These are phyloP conservation scores for Drosophila ezoana DNA, from an alignment of 2,888 invertebrate species.

Conservation along the genomic window DNA sequence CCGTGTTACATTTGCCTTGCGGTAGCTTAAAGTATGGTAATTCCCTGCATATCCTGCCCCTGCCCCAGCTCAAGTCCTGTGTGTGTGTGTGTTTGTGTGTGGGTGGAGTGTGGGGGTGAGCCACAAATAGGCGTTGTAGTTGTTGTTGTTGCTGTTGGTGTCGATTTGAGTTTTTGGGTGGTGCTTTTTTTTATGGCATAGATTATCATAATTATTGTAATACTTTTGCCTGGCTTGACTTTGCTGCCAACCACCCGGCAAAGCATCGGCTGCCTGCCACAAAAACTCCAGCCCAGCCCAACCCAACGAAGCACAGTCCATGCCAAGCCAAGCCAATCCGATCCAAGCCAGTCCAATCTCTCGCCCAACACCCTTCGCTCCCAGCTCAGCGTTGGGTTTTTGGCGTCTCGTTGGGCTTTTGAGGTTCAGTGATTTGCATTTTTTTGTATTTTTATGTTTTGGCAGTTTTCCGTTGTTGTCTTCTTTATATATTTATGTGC, in stretches of 20 bases:
- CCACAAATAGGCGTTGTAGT: conserved; percentile 59
- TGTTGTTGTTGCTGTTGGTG: conserved; percentile 44
- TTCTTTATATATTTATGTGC: conserved; percentile 67
- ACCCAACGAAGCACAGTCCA: neutral
- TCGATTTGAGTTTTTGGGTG: conserved; percentile 56
- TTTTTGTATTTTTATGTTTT: conserved; percentile 29
- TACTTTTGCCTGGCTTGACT: conserved; percentile 76
- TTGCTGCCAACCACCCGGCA: conserved; percentile 59
- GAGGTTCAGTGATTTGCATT: conserved; percentile 77
- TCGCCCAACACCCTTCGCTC: conserved; percentile 25
- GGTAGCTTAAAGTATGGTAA: conserved; percentile 81
- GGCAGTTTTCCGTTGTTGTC: conserved; percentile 24
- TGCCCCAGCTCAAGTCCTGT: conserved; percentile 23
- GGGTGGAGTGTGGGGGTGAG: conserved; percentile 40
- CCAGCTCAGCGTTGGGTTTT: conserved; percentile 14
- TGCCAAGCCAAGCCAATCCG: conserved; percentile 23
- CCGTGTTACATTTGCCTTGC: conserved; percentile 34
- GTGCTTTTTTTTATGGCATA: conserved; percentile 75
- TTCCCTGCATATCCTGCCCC: conserved; percentile 46
- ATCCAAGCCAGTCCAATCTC: conserved; percentile 35
- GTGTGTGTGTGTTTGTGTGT: conserved; percentile 19
- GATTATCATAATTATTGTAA: conserved; percentile 83
- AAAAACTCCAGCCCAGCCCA: neutral
- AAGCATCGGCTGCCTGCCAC: conserved; percentile 29
- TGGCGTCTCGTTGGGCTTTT: conserved; percentile 66